Evolutionary conservation across 2,888 invertebrate species (phyloP), one percentile per base, ranked within the genome.

Genomic region (Caradrina kadenii): DNA sequence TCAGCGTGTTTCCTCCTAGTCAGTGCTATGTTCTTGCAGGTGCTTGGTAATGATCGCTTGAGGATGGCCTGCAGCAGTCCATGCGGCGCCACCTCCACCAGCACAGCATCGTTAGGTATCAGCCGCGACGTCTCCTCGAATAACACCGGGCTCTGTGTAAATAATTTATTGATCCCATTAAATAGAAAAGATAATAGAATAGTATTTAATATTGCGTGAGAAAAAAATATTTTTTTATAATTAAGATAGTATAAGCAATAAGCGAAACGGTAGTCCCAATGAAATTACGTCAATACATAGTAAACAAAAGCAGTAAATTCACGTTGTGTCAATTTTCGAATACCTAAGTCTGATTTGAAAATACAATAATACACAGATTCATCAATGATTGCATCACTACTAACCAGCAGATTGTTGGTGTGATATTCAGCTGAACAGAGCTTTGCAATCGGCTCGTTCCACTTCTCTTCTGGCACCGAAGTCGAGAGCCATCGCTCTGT

Each of bases 11-110:
- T 96, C 54, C 97, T 96, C 82, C 97, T 97, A 76, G 98, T 98
- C 22, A 98, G 93, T 0, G 98, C 96, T 55, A 98, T 95, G 86
- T 97, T 97, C 8, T 94, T 96, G 74, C 97, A 97, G n/a, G 96
- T 96, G 2, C 96, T 86, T 42, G 93, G 91, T 35, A 98, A 91
- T 0, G 98, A 97, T 61, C 98, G 96, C 87, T 97, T 97, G 22
- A 98, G 84, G 54, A 89, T 88, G 10, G 89, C 86, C 64, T 98
- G 98, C 66, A 99, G 96, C 26, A 98, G 95, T 26, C 98, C 97
- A 87, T 98, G 98, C 0, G 99, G 98, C 0, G 98, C 98, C 76
- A 99, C 97, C 92, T 99, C 99, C 73, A 99, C 97, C 22, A 97
- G 96, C 53, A 45, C 45, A 17, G 45, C 45, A 17, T 45, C 17